Evolutionary conservation across 1,140 invertebrate genomes (phyloP).

Genomic region (Charaxes varanes): DNA sequence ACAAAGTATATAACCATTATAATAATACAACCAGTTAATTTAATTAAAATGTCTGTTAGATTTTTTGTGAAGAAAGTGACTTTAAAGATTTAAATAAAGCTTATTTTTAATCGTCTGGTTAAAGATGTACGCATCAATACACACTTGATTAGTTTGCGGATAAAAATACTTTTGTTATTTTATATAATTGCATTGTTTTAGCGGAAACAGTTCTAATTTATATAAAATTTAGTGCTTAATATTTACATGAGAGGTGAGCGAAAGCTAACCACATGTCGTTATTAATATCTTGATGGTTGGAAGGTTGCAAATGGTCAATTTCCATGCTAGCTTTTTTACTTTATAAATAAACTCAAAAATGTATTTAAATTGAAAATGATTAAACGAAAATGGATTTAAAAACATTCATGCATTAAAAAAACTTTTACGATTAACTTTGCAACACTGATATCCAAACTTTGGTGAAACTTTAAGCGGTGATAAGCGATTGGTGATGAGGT

Average conservation of each 20-base stretch:
- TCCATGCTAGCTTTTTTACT: neutral
- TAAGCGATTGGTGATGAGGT: constrained; percentile 14
- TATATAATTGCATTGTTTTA: too few species aligned
- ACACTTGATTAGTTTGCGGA: constrained; percentile 6
- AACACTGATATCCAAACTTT: constrained; percentile 1
- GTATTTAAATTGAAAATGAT: neutral
- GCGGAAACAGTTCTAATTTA: neutral
- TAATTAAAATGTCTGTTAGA: too few species aligned
- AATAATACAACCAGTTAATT: too few species aligned
- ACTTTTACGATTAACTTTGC: neutral
- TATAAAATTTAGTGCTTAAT: neutral
- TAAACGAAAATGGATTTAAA: neutral
- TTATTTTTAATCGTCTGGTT: too few species aligned
- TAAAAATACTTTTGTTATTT: constrained; percentile 1
- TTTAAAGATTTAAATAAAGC: too few species aligned
- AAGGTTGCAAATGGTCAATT: neutral
- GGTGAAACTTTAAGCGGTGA: constrained; percentile 5
- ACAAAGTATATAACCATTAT: too few species aligned
- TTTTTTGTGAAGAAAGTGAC: too few species aligned
- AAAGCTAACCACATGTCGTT: too few species aligned
- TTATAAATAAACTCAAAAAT: constrained; percentile 1
- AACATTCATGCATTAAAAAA: neutral
- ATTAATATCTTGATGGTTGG: neutral
- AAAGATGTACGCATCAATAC: constrained; percentile 2
- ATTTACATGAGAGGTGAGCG: too few species aligned